phyloP scores from a whole-genome alignment of 2,113 vertebrate genomes.

The Platycercus adscitus region DNA sequence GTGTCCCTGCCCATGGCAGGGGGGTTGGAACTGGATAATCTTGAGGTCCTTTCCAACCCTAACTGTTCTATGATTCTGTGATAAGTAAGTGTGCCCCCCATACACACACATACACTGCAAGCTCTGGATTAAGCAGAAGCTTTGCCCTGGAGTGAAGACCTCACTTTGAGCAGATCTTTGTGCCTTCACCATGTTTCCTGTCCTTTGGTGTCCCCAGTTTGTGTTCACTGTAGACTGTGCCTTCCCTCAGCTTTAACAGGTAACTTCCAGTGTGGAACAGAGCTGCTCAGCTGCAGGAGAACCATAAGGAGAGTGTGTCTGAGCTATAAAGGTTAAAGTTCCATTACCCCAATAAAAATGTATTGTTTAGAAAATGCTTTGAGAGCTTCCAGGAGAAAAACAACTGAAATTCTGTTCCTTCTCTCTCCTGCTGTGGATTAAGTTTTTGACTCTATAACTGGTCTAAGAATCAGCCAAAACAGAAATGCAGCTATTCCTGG shows the following conservation, averaged over 20 bases:
- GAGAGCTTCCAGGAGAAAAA: neutral
- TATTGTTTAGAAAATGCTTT: neutral
- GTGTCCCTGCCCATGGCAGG: no score
- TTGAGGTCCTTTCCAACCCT: no score
- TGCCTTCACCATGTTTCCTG: rapidly evolving
- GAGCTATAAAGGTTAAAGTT: neutral
- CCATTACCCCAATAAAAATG: neutral
- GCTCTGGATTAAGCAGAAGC: neutral
- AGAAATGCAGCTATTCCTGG: neutral
- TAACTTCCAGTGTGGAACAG: neutral
- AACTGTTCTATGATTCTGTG: no score
- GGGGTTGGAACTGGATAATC: no score
- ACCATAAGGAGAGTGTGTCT: no score
- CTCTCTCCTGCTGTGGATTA: neutral
- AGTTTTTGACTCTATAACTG: neutral
- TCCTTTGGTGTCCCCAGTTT: no score
- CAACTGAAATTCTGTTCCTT: neutral
- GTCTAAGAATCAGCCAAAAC: neutral
- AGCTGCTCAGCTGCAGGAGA: neutral
- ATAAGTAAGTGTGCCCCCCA: neutral
- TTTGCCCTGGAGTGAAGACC: rapidly evolving
- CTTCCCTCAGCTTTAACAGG: neutral
- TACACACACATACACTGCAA: rapidly evolving
- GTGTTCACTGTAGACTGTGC: neutral
- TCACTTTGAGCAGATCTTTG: rapidly evolving